Evolutionary conservation across 2,113 vertebrate genomes (phyloP), one percentile per base, ranked within the genome.

Genomic region (Neomonachus schauinslandi): DNA sequence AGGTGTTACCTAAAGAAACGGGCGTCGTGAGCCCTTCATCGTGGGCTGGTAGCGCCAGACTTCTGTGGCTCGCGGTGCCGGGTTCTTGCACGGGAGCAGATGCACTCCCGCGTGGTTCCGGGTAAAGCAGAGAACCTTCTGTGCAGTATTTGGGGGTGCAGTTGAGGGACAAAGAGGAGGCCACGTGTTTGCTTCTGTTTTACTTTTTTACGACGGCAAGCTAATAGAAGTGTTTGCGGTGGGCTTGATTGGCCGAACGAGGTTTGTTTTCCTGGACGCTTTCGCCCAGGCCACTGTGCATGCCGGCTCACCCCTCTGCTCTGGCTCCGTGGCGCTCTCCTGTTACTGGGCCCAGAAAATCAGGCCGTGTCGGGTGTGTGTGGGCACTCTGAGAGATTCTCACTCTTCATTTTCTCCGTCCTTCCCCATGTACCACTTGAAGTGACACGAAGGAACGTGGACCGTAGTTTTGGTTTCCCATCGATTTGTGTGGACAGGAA

Each of bases 101-200:
- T 11, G 5, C 0, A 0, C 21, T 7, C 16, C 2, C 28, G 36
- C 5, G 1, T 33, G 59, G 57, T 21, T 86, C 55, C 63, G 31
- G 42, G 11, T 28, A 6, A 57, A 59, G 18, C 1, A 3, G 71
- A 42, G 55, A 42, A 28, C 31, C 16, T 6, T 79, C 69, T 0
- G 2, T 10, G 46, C 80, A 10, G 74, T n/a, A 0, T 46, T 42
- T 33, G 24, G 65, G 81, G 22, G 9, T 18, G 8, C 53, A 14
- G 26, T n/a, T 14, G 79, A 82, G 36, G 51, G 67, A n/a, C 46
- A n/a, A 28, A 79, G 42, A n/a, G 39, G 80, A 57, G 59, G 36
- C 55, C 46, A 28, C 2, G 0, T 10, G 7, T 81, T 46, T 53
- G 31, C 57, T 55, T 9, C 42, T 79, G 13, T 63, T n/a, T 42